Percentiles rank a stretch among this genome's conserved stretches.
Evolutionary conservation across 2,113 vertebrate genomes (phyloP).

Genomic region (Dicerorhinus sumatrensis): DNA sequence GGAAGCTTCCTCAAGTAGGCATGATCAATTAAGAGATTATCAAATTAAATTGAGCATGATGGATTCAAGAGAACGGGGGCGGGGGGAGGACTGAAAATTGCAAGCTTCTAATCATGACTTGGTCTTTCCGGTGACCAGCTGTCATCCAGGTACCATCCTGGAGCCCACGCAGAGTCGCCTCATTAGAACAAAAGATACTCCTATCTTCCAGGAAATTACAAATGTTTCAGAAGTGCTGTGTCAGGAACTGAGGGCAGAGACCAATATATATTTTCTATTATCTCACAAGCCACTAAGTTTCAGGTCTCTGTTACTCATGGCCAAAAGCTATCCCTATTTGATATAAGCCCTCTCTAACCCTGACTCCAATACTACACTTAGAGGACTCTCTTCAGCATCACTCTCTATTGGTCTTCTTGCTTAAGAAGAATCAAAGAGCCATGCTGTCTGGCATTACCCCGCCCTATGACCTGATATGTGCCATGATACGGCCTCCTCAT

Average conservation of each 20-base stretch:
- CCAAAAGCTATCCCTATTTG: not conserved
- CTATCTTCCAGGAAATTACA: not conserved
- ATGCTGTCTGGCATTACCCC: not conserved
- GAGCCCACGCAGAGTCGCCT: not conserved
- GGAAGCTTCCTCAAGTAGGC: not conserved
- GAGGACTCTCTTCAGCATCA: not conserved
- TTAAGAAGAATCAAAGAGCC: not conserved
- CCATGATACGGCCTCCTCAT: not conserved
- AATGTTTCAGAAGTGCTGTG: not conserved
- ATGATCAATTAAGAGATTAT: too few species aligned
- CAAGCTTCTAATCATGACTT: not conserved
- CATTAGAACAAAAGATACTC: not conserved
- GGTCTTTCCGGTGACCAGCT: not conserved
- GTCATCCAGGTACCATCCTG: not conserved
- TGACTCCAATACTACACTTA: not conserved
- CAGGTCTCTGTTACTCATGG: not conserved
- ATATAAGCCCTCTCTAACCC: not conserved
- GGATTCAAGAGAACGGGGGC: not conserved
- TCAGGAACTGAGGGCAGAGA: not conserved
- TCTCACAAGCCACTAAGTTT: not conserved
- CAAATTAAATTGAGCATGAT: too few species aligned
- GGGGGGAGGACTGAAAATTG: not conserved
- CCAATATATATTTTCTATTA: not conserved
- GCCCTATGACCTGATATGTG: not conserved
- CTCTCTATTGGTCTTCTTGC: not conserved